Base-by-base conservation (phyloP, 1,140 invertebrate species). In the Berghia stephanieae region DNA sequence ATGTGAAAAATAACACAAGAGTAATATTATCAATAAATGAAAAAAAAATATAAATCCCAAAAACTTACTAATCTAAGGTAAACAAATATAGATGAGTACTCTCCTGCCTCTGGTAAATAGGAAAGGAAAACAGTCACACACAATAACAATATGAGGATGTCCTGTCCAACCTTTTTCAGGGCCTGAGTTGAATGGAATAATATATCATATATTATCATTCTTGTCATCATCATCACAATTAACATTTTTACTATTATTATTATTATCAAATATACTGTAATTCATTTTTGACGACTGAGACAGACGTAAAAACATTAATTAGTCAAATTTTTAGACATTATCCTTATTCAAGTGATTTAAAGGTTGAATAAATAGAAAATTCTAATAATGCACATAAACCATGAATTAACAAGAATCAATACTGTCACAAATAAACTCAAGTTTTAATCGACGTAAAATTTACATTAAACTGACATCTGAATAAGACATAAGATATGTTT, bases 81-180 rank as follows among this genome's bases (percentile, higher is more conserved):
- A 82, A 99, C 98, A 91, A 99, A 99, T 91, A 99, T 99, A 91
- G 98, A 99, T 76, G 98, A 99, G 91, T 99, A 99, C 91, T 99
- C 96, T 78, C 98, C 98, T 55, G 93, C 92, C 85, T 99, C 98
- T n/a, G 98, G 98, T 82, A 99, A 91, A 91, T 99, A 99, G 38
- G 97, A 99, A 55, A 99, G 92, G 89, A 99, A 97, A 80, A 99
- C 98, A 36, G 98, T 96, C 78, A 98, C 94, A 91, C 97, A 99
- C 80, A 99, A 92, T 92, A 99, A 95, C 80, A 99, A 91, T 84
- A 99, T 97, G 75, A 97, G 97, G 82, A 95, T 94, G 89, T 99
- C 98, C 84, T 96, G 95, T 78, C 97, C 96, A 80, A 99, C 96
- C 91, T 98, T 96, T 71, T 94, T 91, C 77, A 98, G 88, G n/a